phyloP scores from a whole-genome alignment of 1,140 invertebrate genomes.

The Phocides pigmalion region DNA sequence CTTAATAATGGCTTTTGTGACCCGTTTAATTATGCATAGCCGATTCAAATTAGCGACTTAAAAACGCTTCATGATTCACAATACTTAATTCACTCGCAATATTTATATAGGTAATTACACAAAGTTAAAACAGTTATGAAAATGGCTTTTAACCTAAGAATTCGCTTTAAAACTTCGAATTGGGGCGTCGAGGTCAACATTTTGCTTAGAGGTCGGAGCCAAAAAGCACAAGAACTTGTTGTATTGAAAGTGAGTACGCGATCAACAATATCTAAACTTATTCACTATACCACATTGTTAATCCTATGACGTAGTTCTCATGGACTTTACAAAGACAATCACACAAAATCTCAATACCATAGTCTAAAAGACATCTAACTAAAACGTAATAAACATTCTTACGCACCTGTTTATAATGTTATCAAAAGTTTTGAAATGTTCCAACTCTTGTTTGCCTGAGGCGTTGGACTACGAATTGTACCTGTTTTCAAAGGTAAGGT shows the following conservation, averaged over 20 bases:
- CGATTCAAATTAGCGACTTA: conserved; percentile 2
- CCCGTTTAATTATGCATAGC: conserved; percentile 6
- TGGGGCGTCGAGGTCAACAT: conserved; percentile 9
- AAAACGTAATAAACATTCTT: too few relatives aligned
- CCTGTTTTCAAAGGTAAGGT: too few relatives aligned
- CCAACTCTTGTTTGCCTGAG: too few relatives aligned
- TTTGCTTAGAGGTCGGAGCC: conserved; percentile 25
- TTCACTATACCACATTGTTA: too few relatives aligned
- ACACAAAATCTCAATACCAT: too few relatives aligned
- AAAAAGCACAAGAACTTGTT: conserved; percentile 5
- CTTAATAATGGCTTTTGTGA: neutral
- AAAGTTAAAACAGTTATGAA: conserved; percentile 25
- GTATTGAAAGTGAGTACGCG: neutral
- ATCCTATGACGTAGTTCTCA: too few relatives aligned
- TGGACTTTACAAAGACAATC: too few relatives aligned
- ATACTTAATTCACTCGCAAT: conserved; percentile 19
- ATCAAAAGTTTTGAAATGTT: too few relatives aligned
- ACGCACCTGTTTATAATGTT: too few relatives aligned
- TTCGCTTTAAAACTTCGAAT: conserved; percentile 30
- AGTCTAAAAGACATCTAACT: too few relatives aligned
- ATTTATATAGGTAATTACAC: conserved; percentile 25
- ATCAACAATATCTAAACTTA: neutral
- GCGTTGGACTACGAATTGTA: too few relatives aligned
- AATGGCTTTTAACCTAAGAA: conserved; percentile 31
- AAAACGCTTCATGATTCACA: conserved; percentile 24